Evolutionary conservation across 2,113 vertebrate genomes (phyloP), one percentile per base, ranked within the genome.

Genomic region (Indri indri): DNA sequence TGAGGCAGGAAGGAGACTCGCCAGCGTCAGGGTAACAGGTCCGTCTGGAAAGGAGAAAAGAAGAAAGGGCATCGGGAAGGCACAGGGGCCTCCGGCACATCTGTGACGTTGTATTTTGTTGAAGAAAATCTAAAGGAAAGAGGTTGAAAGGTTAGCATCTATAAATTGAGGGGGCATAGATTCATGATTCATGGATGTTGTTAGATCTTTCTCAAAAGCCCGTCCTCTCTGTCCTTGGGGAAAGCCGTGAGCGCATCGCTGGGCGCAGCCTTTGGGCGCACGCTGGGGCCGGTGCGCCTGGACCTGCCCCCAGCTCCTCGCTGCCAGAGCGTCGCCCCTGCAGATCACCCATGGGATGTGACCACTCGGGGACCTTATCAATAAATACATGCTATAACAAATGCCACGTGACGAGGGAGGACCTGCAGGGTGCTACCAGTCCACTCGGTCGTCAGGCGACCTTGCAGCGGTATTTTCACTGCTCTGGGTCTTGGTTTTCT

Each of bases 21-120:
- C 68, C 32, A 50, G 14, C 66, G 3, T 6, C 50, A 20, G n/a
- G 10, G 4, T 8, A 8, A 27, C 1, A 45, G 23, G 34, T 37
- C 0, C 4, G 0, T 54, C 61, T 18, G 25, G 76, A 47, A 42
- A 12, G 30, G 47, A 30, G 47, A 10, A 18, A 23, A n/a, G 13
- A 20, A 0, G 22, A 8, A 3, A 0, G 20, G 42, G n/a, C 2
- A 1, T 0, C 5, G 20, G 25, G 40, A 47, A 45, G 16, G 34
- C 3, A 23, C 40, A 8, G 76, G 32, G 10, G 20, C 47, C 63
- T 11, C 40, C 76, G 1, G 25, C 2, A 1, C 54, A 1, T 27
- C n/a, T n/a, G n/a, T 22, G 12, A 54, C 40, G 16, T 30, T 87
- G 37, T 40, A 16, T 30, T 57, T 57, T 14, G 2, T 13, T 30